Evolutionary conservation across 2,888 invertebrate genomes (phyloP).

Genomic region (Ectropis crepuscularia): DNA sequence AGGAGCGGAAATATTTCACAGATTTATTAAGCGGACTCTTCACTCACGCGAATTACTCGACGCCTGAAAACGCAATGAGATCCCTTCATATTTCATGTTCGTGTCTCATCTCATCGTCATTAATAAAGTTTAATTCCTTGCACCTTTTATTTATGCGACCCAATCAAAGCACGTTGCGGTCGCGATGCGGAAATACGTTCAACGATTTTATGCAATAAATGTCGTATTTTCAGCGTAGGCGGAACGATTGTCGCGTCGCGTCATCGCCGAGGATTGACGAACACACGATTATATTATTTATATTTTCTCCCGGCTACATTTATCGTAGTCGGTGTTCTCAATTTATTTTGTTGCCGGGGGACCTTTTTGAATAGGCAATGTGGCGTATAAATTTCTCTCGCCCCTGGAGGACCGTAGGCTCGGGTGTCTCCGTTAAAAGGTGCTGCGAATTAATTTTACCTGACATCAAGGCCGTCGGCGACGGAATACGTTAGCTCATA

Average conservation of each 20-base stretch:
- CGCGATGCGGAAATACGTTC: conserved; percentile 34
- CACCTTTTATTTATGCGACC: conserved; percentile 23
- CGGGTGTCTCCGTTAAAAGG: conserved; percentile 72
- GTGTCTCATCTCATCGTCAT: conserved; percentile 32
- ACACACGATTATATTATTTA: conserved; percentile 48
- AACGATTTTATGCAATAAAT: conserved; percentile 51
- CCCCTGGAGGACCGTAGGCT: conserved; percentile 61
- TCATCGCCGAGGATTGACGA: conserved; percentile 19
- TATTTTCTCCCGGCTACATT: conserved; percentile 54
- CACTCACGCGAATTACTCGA: conserved; percentile 50
- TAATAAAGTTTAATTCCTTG: conserved; percentile 33
- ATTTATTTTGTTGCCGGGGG: conserved; percentile 69
- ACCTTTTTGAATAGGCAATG: conserved; percentile 81
- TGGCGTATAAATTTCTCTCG: conserved; percentile 75
- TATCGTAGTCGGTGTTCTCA: conserved; percentile 65
- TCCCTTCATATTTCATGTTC: conserved; percentile 34
- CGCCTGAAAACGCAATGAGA: conserved; percentile 36
- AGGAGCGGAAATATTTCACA: conserved; percentile 56
- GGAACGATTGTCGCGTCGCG: conserved; percentile 5
- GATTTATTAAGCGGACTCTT: conserved; percentile 58
- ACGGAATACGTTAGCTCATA: conserved; percentile 68
- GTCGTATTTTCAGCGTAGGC: conserved; percentile 43
- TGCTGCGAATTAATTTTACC: conserved; percentile 78
- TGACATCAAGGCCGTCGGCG: conserved; percentile 69
- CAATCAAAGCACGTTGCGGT: conserved; percentile 35